A percentile compares a stretch with the other conserved stretches of the same genome.
Evolutionary conservation across 2,888 invertebrate genomes (phyloP).

Genomic region (Chrysodeixis includens): DNA sequence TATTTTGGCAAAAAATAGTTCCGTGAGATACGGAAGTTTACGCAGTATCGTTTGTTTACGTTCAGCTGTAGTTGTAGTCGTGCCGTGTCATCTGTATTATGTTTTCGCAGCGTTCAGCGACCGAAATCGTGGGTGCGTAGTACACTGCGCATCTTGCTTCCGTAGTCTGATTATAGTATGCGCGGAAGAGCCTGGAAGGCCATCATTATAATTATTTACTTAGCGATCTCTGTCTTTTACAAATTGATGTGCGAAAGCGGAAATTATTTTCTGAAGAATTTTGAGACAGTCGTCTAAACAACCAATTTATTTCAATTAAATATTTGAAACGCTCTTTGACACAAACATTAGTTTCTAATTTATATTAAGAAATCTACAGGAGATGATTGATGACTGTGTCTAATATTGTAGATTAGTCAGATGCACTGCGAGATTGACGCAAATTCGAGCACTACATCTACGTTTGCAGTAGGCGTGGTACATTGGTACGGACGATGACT

Average conservation of each 20-base stretch:
- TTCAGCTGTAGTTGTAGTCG: conserved; percentile 57
- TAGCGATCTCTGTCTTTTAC: conserved; percentile 69
- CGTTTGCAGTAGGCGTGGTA: conserved; percentile 63
- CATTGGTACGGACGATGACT: conserved; percentile 58
- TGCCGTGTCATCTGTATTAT: conserved; percentile 63
- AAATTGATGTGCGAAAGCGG: conserved; percentile 61
- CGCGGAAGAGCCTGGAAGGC: conserved; percentile 83
- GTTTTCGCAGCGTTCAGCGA: conserved; percentile 54
- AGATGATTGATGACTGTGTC: conserved; percentile 43
- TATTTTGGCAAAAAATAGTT: conserved; percentile 68
- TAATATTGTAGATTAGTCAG: conserved; percentile 75
- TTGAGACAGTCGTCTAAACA: not conserved
- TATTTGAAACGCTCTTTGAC: conserved; percentile 8
- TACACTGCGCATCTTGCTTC: conserved; percentile 71
- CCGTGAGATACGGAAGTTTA: conserved; percentile 80
- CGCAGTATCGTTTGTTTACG: conserved; percentile 67
- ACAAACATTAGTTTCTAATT: conserved; percentile 20
- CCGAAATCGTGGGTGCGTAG: conserved; percentile 64
- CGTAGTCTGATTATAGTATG: conserved; percentile 83
- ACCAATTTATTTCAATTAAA: not conserved
- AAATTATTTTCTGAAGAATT: conserved; percentile 46
- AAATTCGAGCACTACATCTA: conserved; percentile 69
- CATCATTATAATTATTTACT: conserved; percentile 70
- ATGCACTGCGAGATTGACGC: conserved; percentile 75
- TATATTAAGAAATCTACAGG: conserved; percentile 29